A percentile compares a stretch with the other conserved stretches of the same genome.
Conservation (phyloP, 1,140 invertebrate species). For the Oscheius sp. region DNA sequence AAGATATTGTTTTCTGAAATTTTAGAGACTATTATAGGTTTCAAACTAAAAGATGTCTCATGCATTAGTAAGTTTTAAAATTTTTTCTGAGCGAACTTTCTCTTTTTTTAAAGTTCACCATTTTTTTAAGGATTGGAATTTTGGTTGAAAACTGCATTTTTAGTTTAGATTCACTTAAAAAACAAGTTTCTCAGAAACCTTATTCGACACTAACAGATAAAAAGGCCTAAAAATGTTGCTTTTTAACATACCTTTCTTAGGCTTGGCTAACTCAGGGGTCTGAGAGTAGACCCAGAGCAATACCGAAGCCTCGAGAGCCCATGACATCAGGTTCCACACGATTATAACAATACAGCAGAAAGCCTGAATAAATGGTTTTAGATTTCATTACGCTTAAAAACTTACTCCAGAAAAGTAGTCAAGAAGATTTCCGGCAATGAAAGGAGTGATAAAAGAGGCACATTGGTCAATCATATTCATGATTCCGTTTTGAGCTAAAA, state of each 20-base stretch:
- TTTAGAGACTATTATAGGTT: too few relatives aligned
- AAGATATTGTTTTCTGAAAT: neutral
- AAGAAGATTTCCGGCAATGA: conserved; percentile 29
- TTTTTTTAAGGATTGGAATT: too few relatives aligned
- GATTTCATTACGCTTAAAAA: neutral
- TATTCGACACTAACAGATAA: too few relatives aligned
- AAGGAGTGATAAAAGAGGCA: conserved; percentile 29
- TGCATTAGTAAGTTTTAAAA: too few relatives aligned
- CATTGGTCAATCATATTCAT: conserved; percentile 43
- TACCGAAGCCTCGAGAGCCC: conserved; percentile 24
- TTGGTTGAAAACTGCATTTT: too few relatives aligned
- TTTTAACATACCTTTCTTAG: neutral
- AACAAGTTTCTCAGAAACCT: too few relatives aligned
- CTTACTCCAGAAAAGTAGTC: neutral
- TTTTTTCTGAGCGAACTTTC: neutral
- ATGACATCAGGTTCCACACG: conserved; percentile 37
- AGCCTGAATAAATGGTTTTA: neutral
- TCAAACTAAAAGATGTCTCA: too few relatives aligned
- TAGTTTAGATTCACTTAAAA: too few relatives aligned
- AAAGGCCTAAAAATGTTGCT: neutral
- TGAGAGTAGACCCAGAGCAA: conserved; percentile 27
- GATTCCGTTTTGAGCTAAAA: conserved; percentile 42
- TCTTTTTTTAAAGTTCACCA: too few relatives aligned
- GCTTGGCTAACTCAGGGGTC: conserved; percentile 12
- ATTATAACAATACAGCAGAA: conserved; percentile 36